phyloP scores from a whole-genome alignment of 2,888 invertebrate genomes.

The Pardosa pseudoannulata region DNA sequence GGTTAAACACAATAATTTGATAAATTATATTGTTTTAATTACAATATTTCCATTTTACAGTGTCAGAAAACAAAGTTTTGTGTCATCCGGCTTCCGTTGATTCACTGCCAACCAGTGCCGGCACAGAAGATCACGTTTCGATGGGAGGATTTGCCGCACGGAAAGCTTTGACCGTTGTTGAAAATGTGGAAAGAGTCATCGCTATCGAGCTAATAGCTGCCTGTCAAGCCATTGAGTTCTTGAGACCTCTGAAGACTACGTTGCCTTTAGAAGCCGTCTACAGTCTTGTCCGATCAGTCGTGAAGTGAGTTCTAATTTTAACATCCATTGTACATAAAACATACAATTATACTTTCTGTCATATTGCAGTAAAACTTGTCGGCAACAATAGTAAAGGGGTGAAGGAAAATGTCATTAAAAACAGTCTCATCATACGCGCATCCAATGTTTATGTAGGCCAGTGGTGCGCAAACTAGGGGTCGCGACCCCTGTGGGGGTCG shows the following conservation, averaged over 20 bases:
- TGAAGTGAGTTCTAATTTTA: constrained; percentile 77
- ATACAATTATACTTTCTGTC: no score
- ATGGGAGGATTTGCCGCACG: constrained; percentile 84
- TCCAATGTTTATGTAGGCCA: no score
- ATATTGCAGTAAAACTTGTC: no score
- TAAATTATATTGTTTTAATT: no score
- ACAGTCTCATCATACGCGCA: no score
- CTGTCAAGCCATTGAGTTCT: constrained; percentile 84
- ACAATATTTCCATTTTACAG: constrained; percentile 78
- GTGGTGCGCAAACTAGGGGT: no score
- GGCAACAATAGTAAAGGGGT: no score
- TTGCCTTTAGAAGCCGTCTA: constrained; percentile 83
- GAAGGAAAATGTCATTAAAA: no score
- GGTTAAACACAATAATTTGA: no score
- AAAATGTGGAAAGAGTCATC: constrained; percentile 81
- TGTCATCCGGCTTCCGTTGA: constrained; percentile 84
- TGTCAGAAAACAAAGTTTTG: constrained; percentile 84
- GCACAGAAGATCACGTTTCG: constrained; percentile 84
- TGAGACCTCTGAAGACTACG: constrained; percentile 82
- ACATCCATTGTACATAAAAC: no score
- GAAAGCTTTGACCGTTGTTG: constrained; percentile 81
- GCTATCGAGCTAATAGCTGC: constrained; percentile 83
- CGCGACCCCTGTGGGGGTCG: no score
- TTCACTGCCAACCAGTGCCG: constrained; percentile 83
- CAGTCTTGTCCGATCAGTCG: constrained; percentile 80